These are phyloP conservation scores for Magallana angulata DNA, from an alignment of 1,140 invertebrate species.

Conservation along the genomic window DNA sequence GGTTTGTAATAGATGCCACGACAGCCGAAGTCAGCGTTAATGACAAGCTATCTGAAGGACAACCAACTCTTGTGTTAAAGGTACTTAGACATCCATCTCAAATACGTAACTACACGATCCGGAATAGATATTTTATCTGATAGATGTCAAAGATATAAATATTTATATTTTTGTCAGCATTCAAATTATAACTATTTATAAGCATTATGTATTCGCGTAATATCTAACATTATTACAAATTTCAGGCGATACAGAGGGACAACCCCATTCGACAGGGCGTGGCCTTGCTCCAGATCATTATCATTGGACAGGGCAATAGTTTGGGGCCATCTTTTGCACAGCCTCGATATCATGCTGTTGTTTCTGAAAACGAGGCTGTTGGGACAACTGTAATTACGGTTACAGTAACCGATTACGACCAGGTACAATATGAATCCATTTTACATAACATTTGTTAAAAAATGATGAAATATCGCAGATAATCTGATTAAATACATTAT, in stretches of 20 bases:
- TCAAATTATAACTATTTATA: too few species aligned
- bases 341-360: constrained; percentile 84
- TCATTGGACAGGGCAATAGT: constrained; percentile 85
- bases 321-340: constrained; percentile 86
- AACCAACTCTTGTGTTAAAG: constrained; percentile 51
- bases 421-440: constrained; percentile 28
- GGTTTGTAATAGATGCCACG: constrained; percentile 45
- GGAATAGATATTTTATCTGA: too few species aligned
- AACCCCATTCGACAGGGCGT: constrained; percentile 60
- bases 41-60: neutral
- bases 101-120: too few species aligned
- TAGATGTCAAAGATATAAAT: too few species aligned
- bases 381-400: constrained; percentile 82
- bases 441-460: neutral
- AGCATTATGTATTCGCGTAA: too few species aligned
- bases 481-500: too few species aligned
- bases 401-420: constrained; percentile 87
- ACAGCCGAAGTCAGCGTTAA: constrained; percentile 50
- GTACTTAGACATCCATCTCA: neutral
- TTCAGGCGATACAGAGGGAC: constrained; percentile 60
- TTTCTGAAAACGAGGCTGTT: constrained; percentile 80
- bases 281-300: constrained; percentile 54
- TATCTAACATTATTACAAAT: too few species aligned
- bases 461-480: too few species aligned
- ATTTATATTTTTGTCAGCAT: too few species aligned